Evolutionary conservation across 1,140 invertebrate species (phyloP), one percentile per base, ranked within the genome.

Genomic region (Formica exsecta): DNA sequence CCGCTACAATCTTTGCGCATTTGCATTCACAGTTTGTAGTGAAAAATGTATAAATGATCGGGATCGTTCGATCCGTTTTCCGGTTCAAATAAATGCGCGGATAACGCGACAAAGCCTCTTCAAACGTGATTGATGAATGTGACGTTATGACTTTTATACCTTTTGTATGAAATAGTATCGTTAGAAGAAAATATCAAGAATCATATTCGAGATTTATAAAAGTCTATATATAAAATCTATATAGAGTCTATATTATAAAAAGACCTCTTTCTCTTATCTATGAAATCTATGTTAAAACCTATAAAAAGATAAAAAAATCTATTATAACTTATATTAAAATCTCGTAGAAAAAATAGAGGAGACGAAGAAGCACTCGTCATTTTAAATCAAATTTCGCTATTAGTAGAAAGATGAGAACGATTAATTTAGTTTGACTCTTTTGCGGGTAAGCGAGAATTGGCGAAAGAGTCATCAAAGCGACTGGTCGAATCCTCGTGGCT

Each of bases 401-500:
- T 36, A 62, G 48, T 11, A 73, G 36, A 11, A 59, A 73, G 51
- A 3, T 57, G 65, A 62, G 22, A 71, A 38, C 38, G 6, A 61
- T 62, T 81, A 36, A 59, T 71, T 83, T 74, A 83, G 54, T 22
- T 44, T 74, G 13, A 59, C 25, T 32, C 1, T 32, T 32, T 61
- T 44, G 11, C 19, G 19, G 36, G 38, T n/a, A 74, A 62, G 29
- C 44, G 54, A n/a, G n/a, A 61, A 73, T 81, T 81, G 48, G 66
- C 29, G 54, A 83, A 74, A 83, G 73, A 61, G 71, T 83, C 68
- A 83, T 74, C 61, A 51, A 51, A 62, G 68, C 54, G 68, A 73
- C 0, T 38, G 19, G 54, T 44, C 41, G 66, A 73, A 61, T 73
- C 7, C 11, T 13, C 38, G 36, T 44, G 66, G 62, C 44, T 38